These are phyloP conservation scores for Silurus asotus DNA, from an alignment of 2,113 vertebrate species.

Conservation along the genomic window DNA sequence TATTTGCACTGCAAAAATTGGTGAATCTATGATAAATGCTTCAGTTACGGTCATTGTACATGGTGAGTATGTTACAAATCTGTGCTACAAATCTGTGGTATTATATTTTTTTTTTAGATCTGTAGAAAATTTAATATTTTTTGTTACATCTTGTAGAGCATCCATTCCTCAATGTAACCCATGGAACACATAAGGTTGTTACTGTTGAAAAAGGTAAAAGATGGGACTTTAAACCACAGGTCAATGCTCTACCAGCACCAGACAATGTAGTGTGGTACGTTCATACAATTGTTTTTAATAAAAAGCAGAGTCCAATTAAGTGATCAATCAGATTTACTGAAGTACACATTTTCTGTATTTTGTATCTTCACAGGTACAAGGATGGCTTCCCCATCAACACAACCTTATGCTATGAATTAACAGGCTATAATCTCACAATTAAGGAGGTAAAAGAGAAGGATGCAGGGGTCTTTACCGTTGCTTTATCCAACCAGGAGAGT, in stretches of 20 bases:
- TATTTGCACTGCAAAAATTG: conserved; percentile 66
- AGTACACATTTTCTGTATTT: background rate
- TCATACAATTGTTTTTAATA: background rate
- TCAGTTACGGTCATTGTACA: conserved; percentile 69
- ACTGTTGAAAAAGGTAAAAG: conserved; percentile 66
- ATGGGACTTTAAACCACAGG: conserved; percentile 74
- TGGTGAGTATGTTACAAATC: conserved; percentile 67
- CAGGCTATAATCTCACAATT: conserved; percentile 73
- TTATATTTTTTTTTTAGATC: background rate
- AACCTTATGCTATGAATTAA: conserved; percentile 74
- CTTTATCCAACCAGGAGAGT: conserved; percentile 68
- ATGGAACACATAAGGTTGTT: conserved; percentile 53
- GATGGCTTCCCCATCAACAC: conserved; percentile 76
- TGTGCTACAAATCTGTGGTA: background rate
- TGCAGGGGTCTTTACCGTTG: conserved; percentile 80
- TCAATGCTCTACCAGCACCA: conserved; percentile 77
- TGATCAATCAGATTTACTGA: background rate
- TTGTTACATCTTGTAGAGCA: conserved; percentile 70
- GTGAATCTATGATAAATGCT: background rate
- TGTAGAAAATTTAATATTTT: background rate
- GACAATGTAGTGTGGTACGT: conserved; percentile 76
- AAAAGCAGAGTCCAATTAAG: background rate
- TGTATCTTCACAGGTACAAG: conserved; percentile 81
- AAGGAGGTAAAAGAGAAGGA: conserved; percentile 74
- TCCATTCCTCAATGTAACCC: conserved; percentile 72